phyloP scores from a whole-genome alignment of 2,888 invertebrate species.

The Xestia sexstrigata region DNA sequence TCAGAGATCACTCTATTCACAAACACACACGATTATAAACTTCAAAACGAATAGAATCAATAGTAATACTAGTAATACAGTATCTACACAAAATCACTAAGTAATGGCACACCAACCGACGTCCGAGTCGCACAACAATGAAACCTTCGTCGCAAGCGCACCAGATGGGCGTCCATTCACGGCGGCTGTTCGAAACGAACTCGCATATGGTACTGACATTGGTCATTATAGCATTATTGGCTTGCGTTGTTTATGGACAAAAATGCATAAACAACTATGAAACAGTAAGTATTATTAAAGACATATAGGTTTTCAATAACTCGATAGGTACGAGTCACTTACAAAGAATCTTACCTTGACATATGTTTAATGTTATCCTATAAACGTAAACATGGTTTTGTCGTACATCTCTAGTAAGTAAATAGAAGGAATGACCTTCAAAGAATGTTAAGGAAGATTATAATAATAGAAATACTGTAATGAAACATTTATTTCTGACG shows the following conservation, averaged over 20 bases:
- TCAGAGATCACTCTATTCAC: too few species aligned
- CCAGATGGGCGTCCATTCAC: too few species aligned
- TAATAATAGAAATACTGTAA: neutral
- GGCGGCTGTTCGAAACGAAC: too few species aligned
- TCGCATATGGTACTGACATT: neutral
- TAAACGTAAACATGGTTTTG: neutral
- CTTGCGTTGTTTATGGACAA: slow-evolving; percentile 3
- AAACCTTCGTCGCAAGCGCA: too few species aligned
- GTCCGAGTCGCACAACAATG: too few species aligned
- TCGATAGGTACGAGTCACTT: too few species aligned
- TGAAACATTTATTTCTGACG: neutral
- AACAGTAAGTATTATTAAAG: neutral
- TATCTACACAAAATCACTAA: too few species aligned
- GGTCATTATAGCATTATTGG: neutral
- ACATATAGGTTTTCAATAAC: neutral
- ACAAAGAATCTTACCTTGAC: neutral
- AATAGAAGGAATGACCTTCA: neutral
- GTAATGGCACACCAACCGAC: too few species aligned
- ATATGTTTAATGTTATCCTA: neutral
- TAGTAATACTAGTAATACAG: too few species aligned
- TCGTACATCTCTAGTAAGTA: neutral
- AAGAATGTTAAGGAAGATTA: neutral
- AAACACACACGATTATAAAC: too few species aligned
- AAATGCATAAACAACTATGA: neutral
- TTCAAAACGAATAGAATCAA: too few species aligned